These are phyloP conservation scores for Agrochola circellaris DNA, from an alignment of 2,888 invertebrate genomes.

Conservation along the genomic window DNA sequence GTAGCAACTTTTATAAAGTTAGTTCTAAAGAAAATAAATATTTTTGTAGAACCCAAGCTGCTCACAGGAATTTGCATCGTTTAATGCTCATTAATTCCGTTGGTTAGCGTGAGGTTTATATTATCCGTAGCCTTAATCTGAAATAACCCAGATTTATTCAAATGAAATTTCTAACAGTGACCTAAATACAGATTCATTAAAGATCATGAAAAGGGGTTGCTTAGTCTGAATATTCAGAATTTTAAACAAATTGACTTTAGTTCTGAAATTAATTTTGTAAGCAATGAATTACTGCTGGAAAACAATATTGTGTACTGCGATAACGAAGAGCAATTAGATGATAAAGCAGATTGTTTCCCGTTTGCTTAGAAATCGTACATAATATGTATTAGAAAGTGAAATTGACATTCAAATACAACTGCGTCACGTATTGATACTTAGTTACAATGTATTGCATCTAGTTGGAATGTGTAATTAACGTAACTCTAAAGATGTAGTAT, in stretches of 20 bases:
- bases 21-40: conserved; percentile 17
- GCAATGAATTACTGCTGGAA: conserved; percentile 28
- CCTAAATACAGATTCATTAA: conserved; percentile 47
- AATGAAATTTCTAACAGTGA: conserved; percentile 57
- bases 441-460: conserved; percentile 48
- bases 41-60: conserved; percentile 26
- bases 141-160: conserved; percentile 69
- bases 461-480: conserved; percentile 47
- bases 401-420: conserved; percentile 45
- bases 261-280: conserved; percentile 40
- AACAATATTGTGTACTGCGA: conserved; percentile 40
- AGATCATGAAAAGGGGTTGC: conserved; percentile 42
- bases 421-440: conserved; percentile 39
- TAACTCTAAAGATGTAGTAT: conserved; percentile 27
- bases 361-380: conserved; percentile 55
- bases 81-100: conserved; percentile 71
- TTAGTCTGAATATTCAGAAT: conserved; percentile 44
- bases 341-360: conserved; percentile 58
- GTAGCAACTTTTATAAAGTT: conserved; percentile 11
- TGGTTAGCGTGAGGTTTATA: conserved; percentile 66
- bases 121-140: conserved; percentile 72
- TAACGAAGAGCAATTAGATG: conserved; percentile 58
- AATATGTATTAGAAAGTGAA: conserved; percentile 66
- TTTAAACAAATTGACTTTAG: conserved; percentile 38
- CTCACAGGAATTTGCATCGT: conserved; percentile 62